Evolutionary conservation across 2,888 invertebrate genomes (phyloP).

Genomic region (Ophion ellenae): DNA sequence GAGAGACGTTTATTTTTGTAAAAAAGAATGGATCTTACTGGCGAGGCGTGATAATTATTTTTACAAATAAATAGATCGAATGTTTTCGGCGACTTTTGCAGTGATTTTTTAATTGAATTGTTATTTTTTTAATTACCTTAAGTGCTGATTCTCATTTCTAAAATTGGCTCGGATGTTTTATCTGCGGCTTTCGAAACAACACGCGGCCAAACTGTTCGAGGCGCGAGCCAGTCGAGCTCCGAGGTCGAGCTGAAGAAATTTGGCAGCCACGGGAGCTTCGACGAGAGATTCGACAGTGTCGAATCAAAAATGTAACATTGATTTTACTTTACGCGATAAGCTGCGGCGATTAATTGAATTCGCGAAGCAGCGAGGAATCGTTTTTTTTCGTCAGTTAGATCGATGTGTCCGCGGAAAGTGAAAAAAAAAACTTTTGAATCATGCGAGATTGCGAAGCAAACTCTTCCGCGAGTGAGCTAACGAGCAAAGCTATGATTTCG

Average conservation of each 20-base stretch:
- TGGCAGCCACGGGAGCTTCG: not conserved
- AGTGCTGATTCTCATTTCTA: not conserved
- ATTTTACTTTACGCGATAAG: not conserved
- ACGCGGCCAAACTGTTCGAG: not conserved
- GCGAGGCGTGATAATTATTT: too few relatives aligned
- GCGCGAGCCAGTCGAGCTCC: slow-evolving; percentile 7
- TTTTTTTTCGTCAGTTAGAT: not conserved
- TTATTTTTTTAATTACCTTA: not conserved
- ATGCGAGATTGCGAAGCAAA: slow-evolving; percentile 13
- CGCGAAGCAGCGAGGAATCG: not conserved
- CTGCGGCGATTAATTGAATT: not conserved
- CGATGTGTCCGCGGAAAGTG: not conserved
- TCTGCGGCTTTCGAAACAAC: slow-evolving; percentile 19
- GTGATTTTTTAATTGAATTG: not conserved
- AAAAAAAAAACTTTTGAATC: not conserved
- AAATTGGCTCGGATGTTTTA: slow-evolving; percentile 29
- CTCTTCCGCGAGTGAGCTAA: not conserved
- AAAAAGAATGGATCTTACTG: too few relatives aligned
- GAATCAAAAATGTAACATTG: not conserved
- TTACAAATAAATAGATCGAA: too few relatives aligned
- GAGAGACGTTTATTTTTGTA: too few relatives aligned
- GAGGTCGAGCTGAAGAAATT: slow-evolving; percentile 4
- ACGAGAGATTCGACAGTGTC: not conserved
- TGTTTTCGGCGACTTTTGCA: not conserved
- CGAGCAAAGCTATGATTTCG: not conserved